Evolutionary conservation across 2,797 vertebrate species (phyloP).

Genomic region (Tarsius wallacei): DNA sequence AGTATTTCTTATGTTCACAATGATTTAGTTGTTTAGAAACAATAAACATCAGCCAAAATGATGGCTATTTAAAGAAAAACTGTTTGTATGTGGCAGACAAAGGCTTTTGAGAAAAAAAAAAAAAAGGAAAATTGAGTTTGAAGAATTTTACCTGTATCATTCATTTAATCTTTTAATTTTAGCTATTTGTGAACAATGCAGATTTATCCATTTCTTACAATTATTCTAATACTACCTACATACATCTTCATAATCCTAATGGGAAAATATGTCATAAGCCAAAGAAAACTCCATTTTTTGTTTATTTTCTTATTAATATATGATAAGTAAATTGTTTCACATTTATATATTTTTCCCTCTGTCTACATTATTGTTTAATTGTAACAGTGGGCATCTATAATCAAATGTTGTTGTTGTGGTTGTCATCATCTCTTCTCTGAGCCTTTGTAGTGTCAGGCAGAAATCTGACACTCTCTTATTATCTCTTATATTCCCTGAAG

Average conservation of each 20-base stretch:
- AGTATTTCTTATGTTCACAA: slow-evolving; percentile 32
- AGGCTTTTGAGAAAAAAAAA: background rate
- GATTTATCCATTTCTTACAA: background rate
- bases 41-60: slow-evolving; percentile 45
- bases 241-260: background rate
- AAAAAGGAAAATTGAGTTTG: background rate
- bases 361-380: background rate
- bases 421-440: background rate
- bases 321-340: background rate
- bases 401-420: background rate
- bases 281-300: background rate
- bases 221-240: slow-evolving; percentile 11
- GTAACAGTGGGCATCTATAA: background rate
- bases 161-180: slow-evolving; percentile 53
- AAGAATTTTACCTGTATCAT: background rate
- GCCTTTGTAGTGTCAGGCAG: slow-evolving; percentile 22
- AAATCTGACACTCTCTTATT: background rate
- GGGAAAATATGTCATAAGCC: background rate
- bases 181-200: background rate
- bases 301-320: background rate
- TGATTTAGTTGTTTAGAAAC: slow-evolving; percentile 54
- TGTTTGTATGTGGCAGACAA: background rate
- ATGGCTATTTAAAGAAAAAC: background rate
- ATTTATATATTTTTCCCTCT: background rate
- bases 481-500: background rate